Evolutionary conservation across 2,113 vertebrate species (phyloP), one percentile per base, ranked within the genome.

Genomic region (Psittacus erithacus): DNA sequence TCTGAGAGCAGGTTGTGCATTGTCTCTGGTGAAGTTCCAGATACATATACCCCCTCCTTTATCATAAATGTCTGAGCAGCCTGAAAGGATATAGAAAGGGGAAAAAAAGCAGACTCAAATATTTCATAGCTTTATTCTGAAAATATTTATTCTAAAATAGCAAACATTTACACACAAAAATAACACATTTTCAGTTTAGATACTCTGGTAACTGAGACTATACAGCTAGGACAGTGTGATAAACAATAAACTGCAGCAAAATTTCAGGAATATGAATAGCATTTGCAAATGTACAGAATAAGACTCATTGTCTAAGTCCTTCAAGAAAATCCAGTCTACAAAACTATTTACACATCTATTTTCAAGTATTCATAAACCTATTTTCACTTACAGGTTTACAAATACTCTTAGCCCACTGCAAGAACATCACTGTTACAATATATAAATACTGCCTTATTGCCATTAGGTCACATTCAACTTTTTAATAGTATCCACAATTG

Each of bases 11-110:
- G 98, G 93, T 98, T 98, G 67, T 98, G 98, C 96, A 99, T 96
- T 10, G 99, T 99, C 97, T 99, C 99, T 3, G 99, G 98, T 43
- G 99, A 99, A 0, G 99, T 98, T 49, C 99, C 99, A 1, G 99
- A 99, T 17, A 99, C 97, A 13, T 99, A 99, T 44, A 99, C 93
- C 1, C 99, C 99, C 5, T 97, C 98, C 71, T 98, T 98, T 93
- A 99, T 98, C 41, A 98, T 86, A 87, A 99, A 99, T 70, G 98
- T 97, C 85, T 99, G 98, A 33, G 98, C 97, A 31, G 79, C 69
- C 99, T 99, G 93, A 10, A 83, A 85, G 15, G 20, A 88, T 17
- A 75, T 0, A 57, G 81, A 65, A 33, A 93, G 44, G 5, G 43
- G 71, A 43, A 69, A 78, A 27, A 62, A n/a, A 23, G 7, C 7